Evolutionary conservation across 2,797 vertebrate species (phyloP).

Genomic region (Kryptopterus vitreolus): DNA sequence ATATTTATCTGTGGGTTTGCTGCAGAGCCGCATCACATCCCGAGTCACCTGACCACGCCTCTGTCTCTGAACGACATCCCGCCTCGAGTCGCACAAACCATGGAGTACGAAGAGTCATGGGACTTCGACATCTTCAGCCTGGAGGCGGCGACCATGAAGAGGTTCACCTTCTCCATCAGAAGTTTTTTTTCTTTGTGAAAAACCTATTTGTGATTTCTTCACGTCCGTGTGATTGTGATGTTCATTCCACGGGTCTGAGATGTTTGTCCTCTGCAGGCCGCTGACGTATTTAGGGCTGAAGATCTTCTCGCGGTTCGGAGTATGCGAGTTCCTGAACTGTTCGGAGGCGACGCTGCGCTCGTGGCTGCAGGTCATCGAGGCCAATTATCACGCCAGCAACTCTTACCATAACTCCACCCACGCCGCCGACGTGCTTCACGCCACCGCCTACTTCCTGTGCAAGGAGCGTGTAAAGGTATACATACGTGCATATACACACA

Average conservation of each 20-base stretch:
- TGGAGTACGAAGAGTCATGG: constrained; percentile 93
- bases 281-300: constrained; percentile 92
- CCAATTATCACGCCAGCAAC: constrained; percentile 92
- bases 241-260: neutral
- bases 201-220: neutral
- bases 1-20: neutral
- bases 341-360: constrained; percentile 88
- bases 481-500: constrained; percentile 42
- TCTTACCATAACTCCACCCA: constrained; percentile 98
- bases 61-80: constrained; percentile 87
- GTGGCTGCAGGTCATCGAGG: constrained; percentile 92
- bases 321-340: constrained; percentile 92
- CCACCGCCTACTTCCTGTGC: constrained; percentile 94
- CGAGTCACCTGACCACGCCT: constrained; percentile 77
- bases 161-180: constrained; percentile 65
- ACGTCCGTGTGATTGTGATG: neutral
- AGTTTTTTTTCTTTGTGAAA: neutral
- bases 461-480: constrained; percentile 93
- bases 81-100: constrained; percentile 84
- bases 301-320: constrained; percentile 91
- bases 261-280: constrained; percentile 75
- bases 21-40: constrained; percentile 81
- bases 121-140: constrained; percentile 94
- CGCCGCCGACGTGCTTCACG: constrained; percentile 92
- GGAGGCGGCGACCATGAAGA: constrained; percentile 90